phyloP scores from a whole-genome alignment of 1,140 invertebrate genomes.

The Ptiloglossa arizonensis region DNA sequence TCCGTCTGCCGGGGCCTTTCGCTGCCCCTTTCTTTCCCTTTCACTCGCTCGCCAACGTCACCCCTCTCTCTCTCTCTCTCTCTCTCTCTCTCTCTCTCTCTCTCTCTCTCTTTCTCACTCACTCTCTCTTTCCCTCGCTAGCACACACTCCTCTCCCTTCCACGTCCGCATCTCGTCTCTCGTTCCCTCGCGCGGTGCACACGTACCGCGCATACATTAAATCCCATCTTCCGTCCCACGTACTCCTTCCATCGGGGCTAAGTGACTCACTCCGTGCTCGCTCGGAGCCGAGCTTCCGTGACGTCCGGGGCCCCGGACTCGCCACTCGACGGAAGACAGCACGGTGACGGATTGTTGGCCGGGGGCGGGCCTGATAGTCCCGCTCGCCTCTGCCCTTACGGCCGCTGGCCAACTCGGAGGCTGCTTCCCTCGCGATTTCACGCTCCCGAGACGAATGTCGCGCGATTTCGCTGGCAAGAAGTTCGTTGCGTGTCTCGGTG shows the following conservation, averaged over 20 bases:
- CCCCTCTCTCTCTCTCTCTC: slow-evolving; percentile 29
- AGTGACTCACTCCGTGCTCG: slow-evolving; percentile 51
- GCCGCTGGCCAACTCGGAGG: neutral
- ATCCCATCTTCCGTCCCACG: slow-evolving; percentile 38
- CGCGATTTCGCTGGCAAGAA: slow-evolving; percentile 2
- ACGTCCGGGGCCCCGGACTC: slow-evolving; percentile 33
- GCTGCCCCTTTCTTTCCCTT: slow-evolving; percentile 4
- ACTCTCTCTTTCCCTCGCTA: no score
- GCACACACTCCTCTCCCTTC: no score
- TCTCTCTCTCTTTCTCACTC: no score
- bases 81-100: slow-evolving; percentile 27
- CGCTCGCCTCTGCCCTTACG: slow-evolving; percentile 33
- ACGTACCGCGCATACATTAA: slow-evolving; percentile 52
- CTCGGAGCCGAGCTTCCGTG: slow-evolving; percentile 51
- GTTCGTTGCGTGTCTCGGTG: slow-evolving; percentile 9
- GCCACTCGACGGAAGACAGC: slow-evolving; percentile 14
- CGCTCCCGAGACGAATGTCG: neutral
- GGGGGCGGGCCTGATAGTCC: slow-evolving; percentile 47
- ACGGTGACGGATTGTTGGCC: slow-evolving; percentile 60
- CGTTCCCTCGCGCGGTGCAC: neutral
- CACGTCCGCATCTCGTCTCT: no score
- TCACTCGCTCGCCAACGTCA: neutral
- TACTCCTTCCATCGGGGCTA: slow-evolving; percentile 18
- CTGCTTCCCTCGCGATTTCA: slow-evolving; percentile 16
- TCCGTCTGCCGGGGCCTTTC: slow-evolving; percentile 11